Conservation (phyloP, 1,140 invertebrate genomes). For the Meteorus sp. region DNA sequence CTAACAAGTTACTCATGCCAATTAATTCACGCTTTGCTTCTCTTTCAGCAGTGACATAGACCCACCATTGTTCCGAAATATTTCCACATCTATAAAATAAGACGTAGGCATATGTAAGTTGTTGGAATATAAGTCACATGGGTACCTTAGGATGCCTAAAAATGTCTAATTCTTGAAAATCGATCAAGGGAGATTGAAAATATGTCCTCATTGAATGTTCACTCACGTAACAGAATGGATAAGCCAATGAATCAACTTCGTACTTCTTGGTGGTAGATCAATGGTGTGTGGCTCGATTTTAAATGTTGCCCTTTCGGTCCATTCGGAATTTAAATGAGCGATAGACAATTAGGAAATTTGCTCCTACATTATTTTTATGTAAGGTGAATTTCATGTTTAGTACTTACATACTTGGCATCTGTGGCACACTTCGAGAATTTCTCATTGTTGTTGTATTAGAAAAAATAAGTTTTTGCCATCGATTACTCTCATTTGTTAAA, state of each 20-base stretch:
- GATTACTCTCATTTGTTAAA: slow-evolving; percentile 48
- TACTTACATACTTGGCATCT: slow-evolving; percentile 8
- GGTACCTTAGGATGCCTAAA: too few relatives aligned
- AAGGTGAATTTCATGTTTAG: too few relatives aligned
- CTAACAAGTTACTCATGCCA: slow-evolving; percentile 34
- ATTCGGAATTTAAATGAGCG: too few relatives aligned
- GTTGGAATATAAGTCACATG: too few relatives aligned
- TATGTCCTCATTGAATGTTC: too few relatives aligned
- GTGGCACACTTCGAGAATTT: slow-evolving; percentile 13
- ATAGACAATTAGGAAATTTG: slow-evolving; percentile 15
- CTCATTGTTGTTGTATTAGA: slow-evolving; percentile 33
- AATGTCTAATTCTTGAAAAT: too few relatives aligned
- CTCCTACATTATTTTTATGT: too few relatives aligned
- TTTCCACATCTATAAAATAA: slow-evolving; percentile 33
- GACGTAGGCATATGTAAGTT: too few relatives aligned
- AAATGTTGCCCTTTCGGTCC: not conserved
- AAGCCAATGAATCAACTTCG: not conserved
- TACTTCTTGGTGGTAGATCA: slow-evolving; percentile 29
- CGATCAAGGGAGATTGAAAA: too few relatives aligned
- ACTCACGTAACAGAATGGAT: not conserved
- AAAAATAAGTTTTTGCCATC: slow-evolving; percentile 44
- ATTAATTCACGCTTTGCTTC: slow-evolving; percentile 39
- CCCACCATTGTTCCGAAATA: slow-evolving; percentile 41
- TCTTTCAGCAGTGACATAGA: slow-evolving; percentile 32
- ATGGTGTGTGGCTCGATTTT: slow-evolving; percentile 4